A percentile compares a stretch with the other conserved stretches of the same genome.
phyloP scores from a whole-genome alignment of 2,113 vertebrate genomes.

The Neogobius melanostomus region DNA sequence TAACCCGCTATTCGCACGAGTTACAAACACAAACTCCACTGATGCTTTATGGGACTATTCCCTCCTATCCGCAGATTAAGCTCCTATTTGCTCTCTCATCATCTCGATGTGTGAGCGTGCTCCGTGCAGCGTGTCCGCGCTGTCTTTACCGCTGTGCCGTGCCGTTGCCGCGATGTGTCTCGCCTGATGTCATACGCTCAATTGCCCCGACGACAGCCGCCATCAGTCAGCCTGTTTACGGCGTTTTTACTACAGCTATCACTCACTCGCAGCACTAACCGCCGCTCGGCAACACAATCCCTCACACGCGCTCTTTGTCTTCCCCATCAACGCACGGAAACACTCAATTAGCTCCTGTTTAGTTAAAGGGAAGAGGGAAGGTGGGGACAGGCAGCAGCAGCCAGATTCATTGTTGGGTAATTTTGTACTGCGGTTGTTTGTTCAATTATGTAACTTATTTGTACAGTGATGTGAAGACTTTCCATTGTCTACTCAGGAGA shows the following conservation, averaged over 20 bases:
- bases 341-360: slow-evolving; percentile 47
- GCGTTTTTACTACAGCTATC: slow-evolving; percentile 71
- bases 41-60: slow-evolving; percentile 20
- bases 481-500: neutral
- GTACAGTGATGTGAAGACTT: neutral
- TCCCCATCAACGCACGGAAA: slow-evolving; percentile 56
- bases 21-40: slow-evolving; percentile 17
- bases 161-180: slow-evolving; percentile 65
- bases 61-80: slow-evolving; percentile 32
- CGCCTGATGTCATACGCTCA: slow-evolving; percentile 78
- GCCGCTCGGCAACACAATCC: slow-evolving; percentile 21
- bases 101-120: slow-evolving; percentile 21
- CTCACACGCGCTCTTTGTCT: slow-evolving; percentile 51
- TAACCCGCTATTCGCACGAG: neutral
- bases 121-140: slow-evolving; percentile 14
- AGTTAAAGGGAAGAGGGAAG: slow-evolving; percentile 20
- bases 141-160: slow-evolving; percentile 57
- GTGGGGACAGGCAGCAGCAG: slow-evolving; percentile 33
- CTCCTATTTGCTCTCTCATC: slow-evolving; percentile 41
- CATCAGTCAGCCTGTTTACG: slow-evolving; percentile 74
- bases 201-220: slow-evolving; percentile 73
- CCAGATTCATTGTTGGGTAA: slow-evolving; percentile 24
- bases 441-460: slow-evolving; percentile 23
- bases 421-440: slow-evolving; percentile 32
- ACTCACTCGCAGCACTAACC: slow-evolving; percentile 61